phyloP scores from a whole-genome alignment of 2,797 vertebrate genomes.

The Podarcis siculus region DNA sequence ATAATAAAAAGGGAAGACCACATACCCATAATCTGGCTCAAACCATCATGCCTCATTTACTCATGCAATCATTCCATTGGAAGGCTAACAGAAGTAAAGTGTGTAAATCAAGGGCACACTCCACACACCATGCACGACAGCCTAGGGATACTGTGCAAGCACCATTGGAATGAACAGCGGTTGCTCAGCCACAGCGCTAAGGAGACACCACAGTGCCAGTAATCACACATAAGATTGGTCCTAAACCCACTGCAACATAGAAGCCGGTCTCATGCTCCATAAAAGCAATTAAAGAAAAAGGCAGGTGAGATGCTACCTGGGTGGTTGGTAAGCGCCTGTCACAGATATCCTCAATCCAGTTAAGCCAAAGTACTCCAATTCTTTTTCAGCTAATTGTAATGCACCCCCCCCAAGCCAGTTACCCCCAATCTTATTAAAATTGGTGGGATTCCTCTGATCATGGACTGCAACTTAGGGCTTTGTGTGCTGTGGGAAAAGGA shows the following conservation, averaged over 20 bases:
- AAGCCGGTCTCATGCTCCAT: neutral
- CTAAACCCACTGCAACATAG: neutral
- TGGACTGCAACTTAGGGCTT: no score
- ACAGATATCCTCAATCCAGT: neutral
- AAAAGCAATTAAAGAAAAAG: neutral
- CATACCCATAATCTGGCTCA: neutral
- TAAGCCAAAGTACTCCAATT: neutral
- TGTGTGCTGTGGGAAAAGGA: neutral
- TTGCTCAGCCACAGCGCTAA: neutral
- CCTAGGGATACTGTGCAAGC: constrained; percentile 8
- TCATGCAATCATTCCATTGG: constrained; percentile 39
- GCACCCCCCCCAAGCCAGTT: neutral
- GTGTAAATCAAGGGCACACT: constrained; percentile 26
- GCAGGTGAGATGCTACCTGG: neutral
- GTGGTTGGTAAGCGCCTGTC: no score
- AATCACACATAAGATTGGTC: neutral
- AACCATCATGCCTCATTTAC: constrained; percentile 44
- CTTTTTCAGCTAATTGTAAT: neutral
- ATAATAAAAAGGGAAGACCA: constrained; percentile 3
- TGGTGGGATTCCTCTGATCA: neutral
- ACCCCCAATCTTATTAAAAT: neutral
- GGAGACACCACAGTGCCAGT: neutral
- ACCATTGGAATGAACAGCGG: constrained; percentile 10
- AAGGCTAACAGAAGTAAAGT: constrained; percentile 15
- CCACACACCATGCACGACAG: constrained; percentile 26